These are phyloP conservation scores for Melipona quadrifasciata DNA, from an alignment of 1,140 invertebrate genomes.

Conservation along the genomic window DNA sequence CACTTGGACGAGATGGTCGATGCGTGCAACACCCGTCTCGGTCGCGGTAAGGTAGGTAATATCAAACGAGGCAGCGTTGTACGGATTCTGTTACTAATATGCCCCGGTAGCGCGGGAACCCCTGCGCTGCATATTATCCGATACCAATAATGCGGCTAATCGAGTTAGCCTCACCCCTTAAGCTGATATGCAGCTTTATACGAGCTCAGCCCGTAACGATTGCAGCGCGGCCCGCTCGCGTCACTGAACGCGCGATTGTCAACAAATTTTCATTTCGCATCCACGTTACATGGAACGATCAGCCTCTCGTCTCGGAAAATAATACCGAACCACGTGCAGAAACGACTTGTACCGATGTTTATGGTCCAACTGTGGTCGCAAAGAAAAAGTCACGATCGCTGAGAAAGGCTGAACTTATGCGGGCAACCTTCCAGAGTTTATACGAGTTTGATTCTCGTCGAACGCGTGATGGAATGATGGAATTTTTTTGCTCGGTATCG, in stretches of 20 bases:
- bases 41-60: constrained; percentile 77
- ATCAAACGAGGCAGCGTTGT: constrained; percentile 81
- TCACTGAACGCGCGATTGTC: neutral
- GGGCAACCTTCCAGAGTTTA: too few relatives aligned
- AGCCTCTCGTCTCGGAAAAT: too few relatives aligned
- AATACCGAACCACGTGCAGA: too few relatives aligned
- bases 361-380: too few relatives aligned
- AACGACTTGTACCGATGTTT: too few relatives aligned
- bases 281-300: constrained; percentile 41
- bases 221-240: constrained; percentile 44
- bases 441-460: too few relatives aligned
- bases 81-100: constrained; percentile 82
- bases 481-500: too few relatives aligned
- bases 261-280: constrained; percentile 1
- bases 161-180: constrained; percentile 78
- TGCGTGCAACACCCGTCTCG: constrained; percentile 34
- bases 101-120: constrained; percentile 74
- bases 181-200: constrained; percentile 81
- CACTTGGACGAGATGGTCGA: neutral
- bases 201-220: constrained; percentile 73
- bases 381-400: too few relatives aligned
- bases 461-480: too few relatives aligned
- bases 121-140: constrained; percentile 81
- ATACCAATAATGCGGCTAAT: constrained; percentile 83
- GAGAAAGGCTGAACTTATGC: too few relatives aligned